These are phyloP conservation scores for Probosciger aterrimus DNA, from an alignment of 2,113 vertebrate species.

Conservation along the genomic window DNA sequence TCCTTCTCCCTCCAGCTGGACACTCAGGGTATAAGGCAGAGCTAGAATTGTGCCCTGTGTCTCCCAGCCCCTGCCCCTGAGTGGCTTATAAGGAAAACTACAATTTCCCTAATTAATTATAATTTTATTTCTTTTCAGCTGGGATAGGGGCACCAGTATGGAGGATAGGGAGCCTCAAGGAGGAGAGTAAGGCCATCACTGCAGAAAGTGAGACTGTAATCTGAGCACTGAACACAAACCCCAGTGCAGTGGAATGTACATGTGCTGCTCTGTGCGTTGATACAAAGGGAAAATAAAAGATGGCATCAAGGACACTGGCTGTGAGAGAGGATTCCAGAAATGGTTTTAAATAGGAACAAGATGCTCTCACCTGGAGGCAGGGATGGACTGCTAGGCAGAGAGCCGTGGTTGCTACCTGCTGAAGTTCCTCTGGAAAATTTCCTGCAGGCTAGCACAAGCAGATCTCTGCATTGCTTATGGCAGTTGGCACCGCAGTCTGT, in stretches of 20 bases:
- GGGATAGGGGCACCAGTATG: background rate
- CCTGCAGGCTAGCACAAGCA: slow-evolving; percentile 92
- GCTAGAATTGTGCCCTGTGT: background rate
- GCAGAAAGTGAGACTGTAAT: background rate
- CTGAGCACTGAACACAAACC: background rate
- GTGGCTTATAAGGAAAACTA: background rate
- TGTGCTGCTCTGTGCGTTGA: background rate
- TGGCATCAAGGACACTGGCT: background rate
- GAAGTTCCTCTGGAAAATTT: slow-evolving; percentile 86
- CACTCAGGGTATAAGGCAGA: background rate
- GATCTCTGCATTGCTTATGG: slow-evolving; percentile 95
- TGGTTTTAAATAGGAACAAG: background rate
- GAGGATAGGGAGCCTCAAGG: background rate
- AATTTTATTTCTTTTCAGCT: background rate
- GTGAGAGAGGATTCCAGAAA: background rate
- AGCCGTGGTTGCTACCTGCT: slow-evolving; percentile 82
- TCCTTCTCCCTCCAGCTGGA: background rate
- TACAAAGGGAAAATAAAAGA: background rate
- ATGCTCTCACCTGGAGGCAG: slow-evolving; percentile 81
- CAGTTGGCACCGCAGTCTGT: slow-evolving; percentile 96
- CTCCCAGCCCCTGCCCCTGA: background rate
- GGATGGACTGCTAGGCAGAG: slow-evolving; percentile 89
- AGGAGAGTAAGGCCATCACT: background rate
- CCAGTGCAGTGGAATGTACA: background rate
- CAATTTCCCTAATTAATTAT: background rate